These are phyloP conservation scores for Nematopogon swammerdamellus DNA, from an alignment of 2,888 invertebrate genomes.

Conservation along the genomic window DNA sequence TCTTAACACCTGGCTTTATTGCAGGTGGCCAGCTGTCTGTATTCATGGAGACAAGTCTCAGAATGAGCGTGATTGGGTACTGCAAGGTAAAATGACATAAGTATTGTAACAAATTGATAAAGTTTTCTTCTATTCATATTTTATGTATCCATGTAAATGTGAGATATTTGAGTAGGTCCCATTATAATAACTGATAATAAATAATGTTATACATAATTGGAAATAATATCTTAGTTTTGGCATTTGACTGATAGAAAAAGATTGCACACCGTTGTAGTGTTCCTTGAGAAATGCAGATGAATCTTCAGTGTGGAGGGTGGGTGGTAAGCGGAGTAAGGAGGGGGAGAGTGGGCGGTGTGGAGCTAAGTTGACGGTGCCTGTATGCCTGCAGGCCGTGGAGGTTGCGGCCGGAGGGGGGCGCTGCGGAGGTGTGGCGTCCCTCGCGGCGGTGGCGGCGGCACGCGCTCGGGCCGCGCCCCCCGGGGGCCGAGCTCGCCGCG, in stretches of 20 bases:
- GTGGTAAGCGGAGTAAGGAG: background rate
- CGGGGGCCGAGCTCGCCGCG: constrained; percentile 6
- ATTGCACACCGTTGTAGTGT: too few species aligned
- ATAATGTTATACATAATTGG: too few species aligned
- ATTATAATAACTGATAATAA: constrained; percentile 2
- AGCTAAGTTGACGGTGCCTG: background rate
- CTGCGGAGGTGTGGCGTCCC: constrained; percentile 20
- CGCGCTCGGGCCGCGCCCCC: background rate
- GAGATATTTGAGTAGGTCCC: too few species aligned
- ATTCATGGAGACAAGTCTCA: constrained; percentile 96
- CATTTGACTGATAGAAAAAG: too few species aligned
- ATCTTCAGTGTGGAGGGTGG: background rate
- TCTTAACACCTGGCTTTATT: constrained; percentile 5
- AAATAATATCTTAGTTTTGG: too few species aligned
- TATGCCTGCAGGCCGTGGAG: background rate
- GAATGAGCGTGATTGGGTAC: constrained; percentile 89
- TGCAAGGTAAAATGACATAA: constrained; percentile 61
- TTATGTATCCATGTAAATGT: too few species aligned
- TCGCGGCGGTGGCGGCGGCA: constrained; percentile 12
- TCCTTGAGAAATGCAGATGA: too few species aligned
- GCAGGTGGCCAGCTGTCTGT: constrained; percentile 77
- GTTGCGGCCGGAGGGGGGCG: constrained; percentile 10
- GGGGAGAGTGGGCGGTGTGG: background rate
- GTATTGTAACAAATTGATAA: constrained; percentile 3
- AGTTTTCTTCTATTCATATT: constrained; percentile 6